These are phyloP conservation scores for Sphecodes monilicornis DNA, from an alignment of 2,888 invertebrate species.

Conservation along the genomic window DNA sequence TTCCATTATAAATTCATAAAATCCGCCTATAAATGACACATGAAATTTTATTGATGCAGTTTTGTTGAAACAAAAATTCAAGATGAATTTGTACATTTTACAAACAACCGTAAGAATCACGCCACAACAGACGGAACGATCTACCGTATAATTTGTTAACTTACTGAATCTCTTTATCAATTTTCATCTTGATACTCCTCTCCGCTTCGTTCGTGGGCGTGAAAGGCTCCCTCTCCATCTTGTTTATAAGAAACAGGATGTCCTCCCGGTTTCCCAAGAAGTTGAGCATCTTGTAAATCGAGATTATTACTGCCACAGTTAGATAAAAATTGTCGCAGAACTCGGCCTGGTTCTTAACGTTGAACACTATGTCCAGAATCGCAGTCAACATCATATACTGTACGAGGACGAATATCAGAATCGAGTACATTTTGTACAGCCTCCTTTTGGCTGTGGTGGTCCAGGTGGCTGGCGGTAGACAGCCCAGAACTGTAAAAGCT, in stretches of 20 bases:
- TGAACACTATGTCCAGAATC: slow-evolving; percentile 53
- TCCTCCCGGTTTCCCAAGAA: slow-evolving; percentile 13
- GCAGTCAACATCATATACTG: not conserved
- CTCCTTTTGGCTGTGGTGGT: not conserved
- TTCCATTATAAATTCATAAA: too few relatives aligned
- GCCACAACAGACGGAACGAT: too few relatives aligned
- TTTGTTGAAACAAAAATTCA: too few relatives aligned
- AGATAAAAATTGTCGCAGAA: slow-evolving; percentile 54
- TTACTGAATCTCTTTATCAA: not conserved
- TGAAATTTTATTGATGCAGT: too few relatives aligned
- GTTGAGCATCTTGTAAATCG: slow-evolving; percentile 45
- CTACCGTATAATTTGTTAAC: not conserved
- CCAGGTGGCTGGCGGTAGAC: not conserved
- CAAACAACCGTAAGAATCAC: too few relatives aligned
- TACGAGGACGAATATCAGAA: slow-evolving; percentile 25
- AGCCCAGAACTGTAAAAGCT: not conserved
- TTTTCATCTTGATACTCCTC: not conserved
- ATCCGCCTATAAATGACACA: too few relatives aligned
- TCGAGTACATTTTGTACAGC: slow-evolving; percentile 34
- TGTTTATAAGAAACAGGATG: not conserved
- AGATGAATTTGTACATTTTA: too few relatives aligned
- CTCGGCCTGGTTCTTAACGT: slow-evolving; percentile 52
- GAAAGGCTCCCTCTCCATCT: not conserved
- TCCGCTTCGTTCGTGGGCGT: not conserved
- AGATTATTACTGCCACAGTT: slow-evolving; percentile 20